phyloP scores from a whole-genome alignment of 2,888 invertebrate genomes.

The Eupithecia insigniata region DNA sequence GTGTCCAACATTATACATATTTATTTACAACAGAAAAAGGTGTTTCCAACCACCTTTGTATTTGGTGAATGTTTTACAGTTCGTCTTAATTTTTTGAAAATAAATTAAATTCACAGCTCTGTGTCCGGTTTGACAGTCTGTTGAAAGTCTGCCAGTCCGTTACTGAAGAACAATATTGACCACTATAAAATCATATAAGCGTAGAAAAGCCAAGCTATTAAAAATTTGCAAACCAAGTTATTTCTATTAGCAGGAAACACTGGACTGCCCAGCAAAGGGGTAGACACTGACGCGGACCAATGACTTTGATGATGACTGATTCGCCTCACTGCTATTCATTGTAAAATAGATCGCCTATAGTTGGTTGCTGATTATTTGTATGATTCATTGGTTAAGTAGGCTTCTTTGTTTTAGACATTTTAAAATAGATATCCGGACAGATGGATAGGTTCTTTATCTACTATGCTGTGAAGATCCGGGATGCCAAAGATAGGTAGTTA shows the following conservation, averaged over 20 bases:
- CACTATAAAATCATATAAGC: neutral
- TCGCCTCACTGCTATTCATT: neutral
- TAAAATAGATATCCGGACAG: neutral
- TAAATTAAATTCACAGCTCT: neutral
- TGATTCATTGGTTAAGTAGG: neutral
- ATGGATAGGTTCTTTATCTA: neutral
- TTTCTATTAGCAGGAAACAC: neutral
- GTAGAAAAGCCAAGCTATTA: neutral
- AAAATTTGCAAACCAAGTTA: neutral
- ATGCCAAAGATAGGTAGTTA: neutral
- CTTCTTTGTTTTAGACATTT: neutral
- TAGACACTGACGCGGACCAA: slow-evolving; percentile 7
- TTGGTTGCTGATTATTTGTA: neutral
- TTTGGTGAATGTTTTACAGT: too few relatives aligned
- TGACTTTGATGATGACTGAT: slow-evolving; percentile 10
- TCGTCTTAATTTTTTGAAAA: neutral
- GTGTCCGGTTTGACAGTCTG: neutral
- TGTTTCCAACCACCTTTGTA: too few relatives aligned
- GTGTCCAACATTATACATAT: too few relatives aligned
- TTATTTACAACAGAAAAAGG: too few relatives aligned
- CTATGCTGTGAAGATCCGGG: neutral
- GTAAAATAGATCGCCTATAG: neutral
- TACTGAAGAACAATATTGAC: neutral
- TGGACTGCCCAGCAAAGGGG: neutral
- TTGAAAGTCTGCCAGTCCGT: neutral